Evolutionary conservation across 2,888 invertebrate genomes (phyloP).

Genomic region (Spilosoma lubricipeda): DNA sequence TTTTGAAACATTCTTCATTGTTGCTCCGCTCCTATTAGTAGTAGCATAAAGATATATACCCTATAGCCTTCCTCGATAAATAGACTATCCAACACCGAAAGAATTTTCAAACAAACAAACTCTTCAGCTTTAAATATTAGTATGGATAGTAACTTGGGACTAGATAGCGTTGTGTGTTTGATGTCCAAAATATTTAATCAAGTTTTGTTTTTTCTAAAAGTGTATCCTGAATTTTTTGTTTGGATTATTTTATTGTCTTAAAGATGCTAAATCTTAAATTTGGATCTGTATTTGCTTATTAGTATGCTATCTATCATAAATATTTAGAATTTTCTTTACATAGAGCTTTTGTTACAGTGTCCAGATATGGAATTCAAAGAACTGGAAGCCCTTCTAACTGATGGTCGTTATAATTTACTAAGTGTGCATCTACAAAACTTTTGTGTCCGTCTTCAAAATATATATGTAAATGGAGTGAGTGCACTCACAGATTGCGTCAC

Average conservation of each 20-base stretch:
- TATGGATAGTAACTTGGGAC: too few species aligned
- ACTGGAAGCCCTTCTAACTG: constrained; percentile 88
- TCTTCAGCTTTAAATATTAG: too few species aligned
- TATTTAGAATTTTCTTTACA: background rate
- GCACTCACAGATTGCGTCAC: constrained; percentile 88
- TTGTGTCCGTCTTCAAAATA: constrained; percentile 85
- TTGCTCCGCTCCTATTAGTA: too few species aligned
- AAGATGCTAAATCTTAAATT: background rate
- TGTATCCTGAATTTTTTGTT: background rate
- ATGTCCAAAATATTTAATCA: too few species aligned
- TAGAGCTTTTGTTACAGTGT: constrained; percentile 80
- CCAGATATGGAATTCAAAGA: constrained; percentile 92
- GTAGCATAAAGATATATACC: too few species aligned
- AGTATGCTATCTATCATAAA: background rate
- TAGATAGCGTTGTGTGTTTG: too few species aligned
- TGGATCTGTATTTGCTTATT: background rate
- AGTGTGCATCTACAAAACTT: constrained; percentile 87
- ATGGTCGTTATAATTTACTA: constrained; percentile 86
- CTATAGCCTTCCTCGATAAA: too few species aligned
- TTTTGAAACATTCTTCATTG: too few species aligned
- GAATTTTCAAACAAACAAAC: too few species aligned
- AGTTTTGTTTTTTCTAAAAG: too few species aligned
- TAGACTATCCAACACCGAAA: too few species aligned
- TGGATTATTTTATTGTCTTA: background rate
- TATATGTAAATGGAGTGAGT: constrained; percentile 88